Evolutionary conservation across 2,797 vertebrate genomes (phyloP).

Genomic region (Rhincodon typus): DNA sequence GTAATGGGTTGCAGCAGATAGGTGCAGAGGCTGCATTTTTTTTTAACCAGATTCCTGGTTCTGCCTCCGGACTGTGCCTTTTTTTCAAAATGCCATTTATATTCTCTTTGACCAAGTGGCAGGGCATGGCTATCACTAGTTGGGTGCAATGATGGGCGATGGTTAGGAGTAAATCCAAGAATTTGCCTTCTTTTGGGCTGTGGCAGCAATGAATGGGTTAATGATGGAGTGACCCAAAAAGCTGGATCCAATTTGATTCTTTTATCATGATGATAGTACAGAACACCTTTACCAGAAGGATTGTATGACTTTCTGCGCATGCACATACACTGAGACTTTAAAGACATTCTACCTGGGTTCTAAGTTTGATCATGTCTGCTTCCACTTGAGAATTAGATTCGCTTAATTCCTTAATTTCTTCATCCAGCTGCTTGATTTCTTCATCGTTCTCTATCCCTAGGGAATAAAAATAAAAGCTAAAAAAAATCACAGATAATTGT

Average conservation of each 20-base stretch:
- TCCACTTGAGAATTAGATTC: slow-evolving; percentile 98
- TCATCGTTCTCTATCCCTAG: slow-evolving; percentile 93
- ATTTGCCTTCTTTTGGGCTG: background rate
- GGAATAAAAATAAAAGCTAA: slow-evolving; percentile 38
- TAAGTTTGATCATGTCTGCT: slow-evolving; percentile 96
- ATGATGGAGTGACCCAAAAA: background rate
- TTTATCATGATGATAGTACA: background rate
- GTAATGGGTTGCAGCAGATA: background rate
- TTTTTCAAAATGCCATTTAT: background rate
- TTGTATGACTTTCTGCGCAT: background rate
- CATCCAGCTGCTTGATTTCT: slow-evolving; percentile 95
- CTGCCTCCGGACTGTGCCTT: background rate
- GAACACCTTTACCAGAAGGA: background rate
- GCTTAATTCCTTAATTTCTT: slow-evolving; percentile 96
- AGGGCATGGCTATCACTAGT: background rate
- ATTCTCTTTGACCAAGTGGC: background rate
- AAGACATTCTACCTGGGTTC: slow-evolving; percentile 85
- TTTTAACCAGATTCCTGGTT: background rate
- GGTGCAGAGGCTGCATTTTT: background rate
- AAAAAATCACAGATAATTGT: background rate
- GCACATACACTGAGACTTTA: slow-evolving; percentile 34
- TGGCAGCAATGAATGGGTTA: background rate
- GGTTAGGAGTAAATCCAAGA: background rate
- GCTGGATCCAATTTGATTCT: background rate
- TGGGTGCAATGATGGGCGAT: background rate